These are phyloP conservation scores for Larimichthys crocea DNA, from an alignment of 2,113 vertebrate genomes.

Conservation along the genomic window DNA sequence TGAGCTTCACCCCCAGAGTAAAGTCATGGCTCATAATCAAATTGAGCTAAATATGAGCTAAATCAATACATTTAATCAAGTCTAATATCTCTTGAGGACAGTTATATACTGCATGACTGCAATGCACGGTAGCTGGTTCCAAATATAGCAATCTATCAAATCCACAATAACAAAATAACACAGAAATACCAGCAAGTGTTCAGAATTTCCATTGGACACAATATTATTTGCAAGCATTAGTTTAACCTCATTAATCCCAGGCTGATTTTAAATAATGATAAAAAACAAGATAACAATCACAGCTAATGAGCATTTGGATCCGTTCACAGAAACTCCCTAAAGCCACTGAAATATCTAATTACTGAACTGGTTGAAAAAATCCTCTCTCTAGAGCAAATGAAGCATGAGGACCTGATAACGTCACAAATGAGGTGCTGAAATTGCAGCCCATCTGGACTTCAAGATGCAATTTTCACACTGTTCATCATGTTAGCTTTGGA, in stretches of 20 bases:
- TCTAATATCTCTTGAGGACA: background rate
- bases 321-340: conserved; percentile 39
- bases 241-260: conserved; percentile 7
- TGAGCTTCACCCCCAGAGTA: no score
- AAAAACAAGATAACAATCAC: conserved; percentile 19
- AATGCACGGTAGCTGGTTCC: background rate
- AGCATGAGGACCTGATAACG: conserved; percentile 46
- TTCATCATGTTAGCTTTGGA: conserved; percentile 19
- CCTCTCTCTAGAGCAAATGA: conserved; percentile 55
- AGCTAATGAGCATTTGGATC: conserved; percentile 6
- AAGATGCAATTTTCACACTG: conserved; percentile 30
- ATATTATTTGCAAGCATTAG: background rate
- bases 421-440: conserved; percentile 48
- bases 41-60: no score
- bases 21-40: no score
- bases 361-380: conserved; percentile 44
- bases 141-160: background rate
- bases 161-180: background rate
- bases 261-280: background rate
- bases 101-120: background rate
- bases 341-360: conserved; percentile 37
- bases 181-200: background rate
- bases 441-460: conserved; percentile 53
- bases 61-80: no score
- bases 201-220: background rate